phyloP scores from a whole-genome alignment of 1,140 invertebrate genomes.

The Heliothis subflexa region DNA sequence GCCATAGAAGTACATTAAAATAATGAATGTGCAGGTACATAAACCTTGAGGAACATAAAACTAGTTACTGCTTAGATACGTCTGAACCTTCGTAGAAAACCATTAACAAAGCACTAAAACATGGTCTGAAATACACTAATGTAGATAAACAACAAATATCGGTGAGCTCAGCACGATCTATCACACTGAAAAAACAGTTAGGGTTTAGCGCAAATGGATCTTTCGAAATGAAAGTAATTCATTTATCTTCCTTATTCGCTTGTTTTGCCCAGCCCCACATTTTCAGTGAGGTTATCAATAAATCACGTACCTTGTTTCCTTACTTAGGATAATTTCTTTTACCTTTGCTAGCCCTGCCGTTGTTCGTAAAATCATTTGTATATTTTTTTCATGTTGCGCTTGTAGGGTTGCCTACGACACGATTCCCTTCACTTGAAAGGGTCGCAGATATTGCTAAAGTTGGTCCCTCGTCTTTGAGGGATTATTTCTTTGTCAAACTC shows the following conservation, averaged over 20 bases:
- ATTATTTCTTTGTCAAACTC: constrained; percentile 40
- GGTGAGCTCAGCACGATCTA: constrained; percentile 31
- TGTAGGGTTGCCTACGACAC: constrained; percentile 25
- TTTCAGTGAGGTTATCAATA: constrained; percentile 75
- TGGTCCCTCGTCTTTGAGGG: constrained; percentile 18
- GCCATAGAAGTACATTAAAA: too few species aligned
- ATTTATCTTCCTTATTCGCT: constrained; percentile 83
- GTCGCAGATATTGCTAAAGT: constrained; percentile 26
- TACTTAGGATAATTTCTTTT: constrained; percentile 72
- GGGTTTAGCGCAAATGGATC: constrained; percentile 66
- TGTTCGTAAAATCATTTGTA: constrained; percentile 63
- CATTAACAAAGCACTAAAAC: not conserved
- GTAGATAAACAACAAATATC: constrained; percentile 37
- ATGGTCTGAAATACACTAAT: constrained; percentile 3
- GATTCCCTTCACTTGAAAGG: constrained; percentile 32
- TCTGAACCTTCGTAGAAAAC: not conserved
- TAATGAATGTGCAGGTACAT: too few species aligned
- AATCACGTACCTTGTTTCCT: constrained; percentile 78
- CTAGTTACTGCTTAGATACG: not conserved
- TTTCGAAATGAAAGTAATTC: constrained; percentile 77
- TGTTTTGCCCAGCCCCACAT: constrained; percentile 75
- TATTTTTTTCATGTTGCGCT: constrained; percentile 52
- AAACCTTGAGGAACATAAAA: too few species aligned
- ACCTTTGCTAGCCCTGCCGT: constrained; percentile 58
- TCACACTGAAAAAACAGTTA: constrained; percentile 54